A percentile compares a stretch with the other conserved stretches of the same genome.
phyloP scores from a whole-genome alignment of 2,113 vertebrate species.

The Engraulis encrasicolus region DNA sequence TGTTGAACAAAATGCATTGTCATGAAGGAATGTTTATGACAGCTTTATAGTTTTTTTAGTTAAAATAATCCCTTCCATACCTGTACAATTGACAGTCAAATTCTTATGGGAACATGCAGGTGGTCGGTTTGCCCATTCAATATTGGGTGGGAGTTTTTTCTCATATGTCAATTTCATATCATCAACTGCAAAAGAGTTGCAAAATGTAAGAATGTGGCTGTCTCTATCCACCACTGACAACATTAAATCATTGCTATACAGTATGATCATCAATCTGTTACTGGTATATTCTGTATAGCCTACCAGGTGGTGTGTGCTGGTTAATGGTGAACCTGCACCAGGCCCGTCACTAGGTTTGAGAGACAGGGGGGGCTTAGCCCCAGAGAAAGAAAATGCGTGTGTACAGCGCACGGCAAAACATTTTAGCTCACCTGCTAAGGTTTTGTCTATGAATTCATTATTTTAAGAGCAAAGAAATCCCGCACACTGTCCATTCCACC shows the following conservation, averaged over 20 bases:
- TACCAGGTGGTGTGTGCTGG: slow-evolving; percentile 47
- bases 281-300: slow-evolving; percentile 35
- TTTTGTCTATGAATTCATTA: no score
- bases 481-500: no score
- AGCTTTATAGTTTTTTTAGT: neutral
- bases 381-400: no score
- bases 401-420: no score
- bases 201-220: no score
- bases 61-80: slow-evolving; percentile 46
- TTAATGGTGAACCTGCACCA: neutral
- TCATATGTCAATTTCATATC: neutral
- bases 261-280: no score
- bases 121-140: neutral
- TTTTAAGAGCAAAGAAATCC: no score
- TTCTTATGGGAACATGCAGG: neutral
- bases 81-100: slow-evolving; percentile 27
- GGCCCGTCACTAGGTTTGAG: no score
- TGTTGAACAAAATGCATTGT: neutral
- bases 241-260: no score
- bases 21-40: neutral
- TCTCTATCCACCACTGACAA: neutral
- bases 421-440: no score
- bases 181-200: neutral
- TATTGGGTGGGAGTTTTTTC: neutral
- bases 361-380: no score